Conservation (phyloP, 1,140 invertebrate genomes). For the Macrostomum lignano region DNA sequence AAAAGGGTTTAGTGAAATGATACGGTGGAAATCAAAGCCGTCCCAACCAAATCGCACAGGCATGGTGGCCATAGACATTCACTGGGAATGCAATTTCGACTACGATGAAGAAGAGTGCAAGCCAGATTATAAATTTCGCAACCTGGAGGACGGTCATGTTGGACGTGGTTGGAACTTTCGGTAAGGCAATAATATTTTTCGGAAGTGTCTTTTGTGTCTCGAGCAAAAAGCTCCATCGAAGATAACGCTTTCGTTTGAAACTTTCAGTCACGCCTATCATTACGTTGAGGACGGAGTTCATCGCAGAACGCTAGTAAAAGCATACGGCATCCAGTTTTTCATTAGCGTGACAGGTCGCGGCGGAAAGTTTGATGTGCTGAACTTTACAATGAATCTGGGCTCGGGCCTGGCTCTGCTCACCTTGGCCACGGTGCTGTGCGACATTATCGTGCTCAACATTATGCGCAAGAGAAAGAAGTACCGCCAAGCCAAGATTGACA, state of each 20-base stretch:
- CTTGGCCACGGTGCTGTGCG: constrained; percentile 27
- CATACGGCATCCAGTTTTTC: constrained; percentile 9
- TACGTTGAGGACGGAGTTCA: constrained; percentile 2
- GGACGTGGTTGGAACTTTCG: constrained; percentile 25
- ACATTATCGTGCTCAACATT: constrained; percentile 29
- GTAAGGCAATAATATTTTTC: too few relatives aligned
- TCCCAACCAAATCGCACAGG: too few relatives aligned
- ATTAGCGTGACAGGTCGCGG: constrained; percentile 8
- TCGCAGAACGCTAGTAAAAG: constrained; percentile 6
- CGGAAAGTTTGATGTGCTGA: constrained; percentile 9
- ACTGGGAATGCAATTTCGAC: constrained; percentile 28
- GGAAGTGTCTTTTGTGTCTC: too few relatives aligned
- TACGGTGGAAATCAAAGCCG: too few relatives aligned
- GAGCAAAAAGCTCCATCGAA: too few relatives aligned
- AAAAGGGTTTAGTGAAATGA: too few relatives aligned
- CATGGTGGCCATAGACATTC: constrained; percentile 20
- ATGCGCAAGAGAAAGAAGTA: constrained; percentile 24
- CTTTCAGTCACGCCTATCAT: constrained; percentile 4
- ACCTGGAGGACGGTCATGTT: constrained; percentile 7
- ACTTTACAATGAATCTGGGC: constrained; percentile 9
- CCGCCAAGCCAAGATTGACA: constrained; percentile 11
- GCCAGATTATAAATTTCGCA: constrained; percentile 20
- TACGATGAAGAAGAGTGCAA: constrained; percentile 14
- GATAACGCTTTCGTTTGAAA: too few relatives aligned
- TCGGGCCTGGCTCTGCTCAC: constrained; percentile 9